Percentiles rank a stretch among this genome's conserved stretches.
Conservation (phyloP, 2,113 vertebrate genomes). For the Junco hyemalis region DNA sequence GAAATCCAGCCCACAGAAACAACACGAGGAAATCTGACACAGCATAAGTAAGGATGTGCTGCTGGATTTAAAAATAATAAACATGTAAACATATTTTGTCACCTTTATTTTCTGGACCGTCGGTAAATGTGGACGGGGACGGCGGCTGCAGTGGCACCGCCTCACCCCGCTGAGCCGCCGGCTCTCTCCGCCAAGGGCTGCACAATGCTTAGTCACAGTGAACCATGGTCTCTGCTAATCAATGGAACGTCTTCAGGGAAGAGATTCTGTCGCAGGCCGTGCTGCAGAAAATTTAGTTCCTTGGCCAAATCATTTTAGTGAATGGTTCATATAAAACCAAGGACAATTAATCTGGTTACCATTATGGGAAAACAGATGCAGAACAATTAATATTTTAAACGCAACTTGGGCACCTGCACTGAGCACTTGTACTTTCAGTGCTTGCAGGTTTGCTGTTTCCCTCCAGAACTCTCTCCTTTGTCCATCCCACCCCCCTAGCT, state of each 20-base stretch:
- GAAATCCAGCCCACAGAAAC: slow-evolving; percentile 3
- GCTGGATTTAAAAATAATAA: slow-evolving; percentile 16
- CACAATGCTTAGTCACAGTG: slow-evolving; percentile 83
- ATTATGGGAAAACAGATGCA: slow-evolving; percentile 3
- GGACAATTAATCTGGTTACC: not conserved
- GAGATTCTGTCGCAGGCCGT: slow-evolving; percentile 19
- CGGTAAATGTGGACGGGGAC: not conserved
- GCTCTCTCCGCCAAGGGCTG: slow-evolving; percentile 12
- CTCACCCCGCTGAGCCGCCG: not conserved
- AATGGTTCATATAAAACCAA: not conserved
- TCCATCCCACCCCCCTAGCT: not conserved
- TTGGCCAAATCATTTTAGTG: slow-evolving; percentile 12
- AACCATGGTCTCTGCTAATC: slow-evolving; percentile 85
- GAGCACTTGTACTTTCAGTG: slow-evolving; percentile 13
- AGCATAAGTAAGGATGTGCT: not conserved
- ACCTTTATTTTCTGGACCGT: slow-evolving; percentile 43
- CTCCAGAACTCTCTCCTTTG: slow-evolving; percentile 25
- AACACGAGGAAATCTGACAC: slow-evolving; percentile 24
- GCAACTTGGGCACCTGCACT: not conserved
- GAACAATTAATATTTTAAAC: not conserved
- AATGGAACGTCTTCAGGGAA: slow-evolving; percentile 55
- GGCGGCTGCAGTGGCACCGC: not conserved
- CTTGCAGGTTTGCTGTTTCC: slow-evolving; percentile 6
- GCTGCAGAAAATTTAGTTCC: slow-evolving; percentile 37
- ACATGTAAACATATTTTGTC: slow-evolving; percentile 49